phyloP scores from a whole-genome alignment of 2,888 invertebrate species.

The Dascillus cervinus region DNA sequence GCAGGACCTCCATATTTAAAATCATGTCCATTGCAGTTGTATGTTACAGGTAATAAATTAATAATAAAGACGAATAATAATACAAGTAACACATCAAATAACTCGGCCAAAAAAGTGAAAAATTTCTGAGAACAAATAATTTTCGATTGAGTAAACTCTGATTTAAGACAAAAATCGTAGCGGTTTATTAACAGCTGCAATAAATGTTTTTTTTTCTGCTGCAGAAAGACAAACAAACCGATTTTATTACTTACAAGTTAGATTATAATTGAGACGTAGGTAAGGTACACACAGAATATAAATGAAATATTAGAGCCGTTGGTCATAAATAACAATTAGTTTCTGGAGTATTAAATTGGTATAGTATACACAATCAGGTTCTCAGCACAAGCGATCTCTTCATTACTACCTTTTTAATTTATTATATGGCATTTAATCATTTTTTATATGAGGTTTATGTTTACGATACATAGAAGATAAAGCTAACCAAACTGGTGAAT shows the following conservation, averaged over 20 bases:
- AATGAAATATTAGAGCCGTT: slow-evolving; percentile 33
- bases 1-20: too few relatives aligned
- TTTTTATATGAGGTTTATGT: too few relatives aligned
- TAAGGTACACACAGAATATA: slow-evolving; percentile 26
- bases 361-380: slow-evolving; percentile 30
- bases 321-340: slow-evolving; percentile 38
- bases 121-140: too few relatives aligned
- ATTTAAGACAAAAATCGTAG: too few relatives aligned
- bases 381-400: slow-evolving; percentile 31
- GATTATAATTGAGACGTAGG: slow-evolving; percentile 22
- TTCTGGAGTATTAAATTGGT: slow-evolving; percentile 33
- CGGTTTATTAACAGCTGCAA: too few relatives aligned
- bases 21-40: too few relatives aligned
- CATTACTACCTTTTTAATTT: slow-evolving; percentile 32
- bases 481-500: slow-evolving; percentile 13
- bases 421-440: slow-evolving; percentile 25
- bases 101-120: too few relatives aligned
- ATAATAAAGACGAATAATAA: too few relatives aligned
- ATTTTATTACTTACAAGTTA: slow-evolving; percentile 15
- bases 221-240: background rate
- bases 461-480: slow-evolving; percentile 17
- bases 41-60: too few relatives aligned
- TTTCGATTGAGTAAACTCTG: too few relatives aligned
- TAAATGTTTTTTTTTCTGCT: too few relatives aligned
- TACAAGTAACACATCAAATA: too few relatives aligned